phyloP scores from a whole-genome alignment of 1,140 invertebrate species.

The Drosophila novamexicana region DNA sequence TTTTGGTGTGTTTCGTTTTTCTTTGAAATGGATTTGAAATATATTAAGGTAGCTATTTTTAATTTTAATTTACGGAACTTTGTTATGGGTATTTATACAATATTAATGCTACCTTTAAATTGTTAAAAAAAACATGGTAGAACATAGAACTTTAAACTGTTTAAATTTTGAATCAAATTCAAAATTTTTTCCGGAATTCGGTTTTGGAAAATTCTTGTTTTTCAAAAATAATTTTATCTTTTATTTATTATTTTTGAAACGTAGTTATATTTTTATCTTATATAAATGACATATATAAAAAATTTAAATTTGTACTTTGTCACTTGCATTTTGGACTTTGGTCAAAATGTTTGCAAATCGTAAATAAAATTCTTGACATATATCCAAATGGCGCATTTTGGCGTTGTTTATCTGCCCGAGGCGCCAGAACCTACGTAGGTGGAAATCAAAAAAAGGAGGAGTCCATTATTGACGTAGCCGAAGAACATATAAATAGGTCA shows the following conservation, averaged over 20 bases:
- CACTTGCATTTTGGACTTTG: slow-evolving; percentile 61
- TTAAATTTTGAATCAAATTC: background rate
- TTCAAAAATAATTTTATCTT: background rate
- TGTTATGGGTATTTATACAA: too few relatives aligned
- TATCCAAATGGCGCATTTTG: slow-evolving; percentile 55
- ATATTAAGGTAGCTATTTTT: background rate
- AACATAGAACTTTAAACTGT: too few relatives aligned
- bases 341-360: slow-evolving; percentile 23
- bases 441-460: background rate
- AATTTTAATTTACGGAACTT: too few relatives aligned
- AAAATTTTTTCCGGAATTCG: background rate
- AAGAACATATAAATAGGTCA: slow-evolving; percentile 18
- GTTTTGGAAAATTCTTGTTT: background rate
- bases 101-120: too few relatives aligned
- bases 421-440: slow-evolving; percentile 7
- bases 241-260: background rate
- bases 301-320: slow-evolving; percentile 46
- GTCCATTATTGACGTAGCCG: slow-evolving; percentile 50
- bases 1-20: background rate
- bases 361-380: slow-evolving; percentile 66
- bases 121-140: too few relatives aligned
- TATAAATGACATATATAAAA: slow-evolving; percentile 6
- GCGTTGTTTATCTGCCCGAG: slow-evolving; percentile 6
- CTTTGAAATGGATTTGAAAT: background rate
- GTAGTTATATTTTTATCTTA: slow-evolving; percentile 15